phyloP scores from a whole-genome alignment of 1,140 invertebrate genomes.

The Scaptomyza graminum region DNA sequence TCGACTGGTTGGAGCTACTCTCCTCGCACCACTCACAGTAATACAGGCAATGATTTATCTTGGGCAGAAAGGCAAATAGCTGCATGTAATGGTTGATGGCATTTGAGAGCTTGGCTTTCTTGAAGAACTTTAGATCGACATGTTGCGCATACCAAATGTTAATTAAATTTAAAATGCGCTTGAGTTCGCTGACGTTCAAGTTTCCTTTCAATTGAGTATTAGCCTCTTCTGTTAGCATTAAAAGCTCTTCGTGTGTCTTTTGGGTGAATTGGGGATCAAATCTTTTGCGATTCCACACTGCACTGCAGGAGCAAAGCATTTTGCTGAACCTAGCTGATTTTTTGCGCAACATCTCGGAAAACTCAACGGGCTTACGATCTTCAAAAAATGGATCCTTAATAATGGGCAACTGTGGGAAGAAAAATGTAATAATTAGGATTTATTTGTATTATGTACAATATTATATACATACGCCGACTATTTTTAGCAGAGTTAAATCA shows the following conservation, averaged over 20 bases:
- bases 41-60: conserved; percentile 26
- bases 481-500: conserved; percentile 26
- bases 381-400: conserved; percentile 37
- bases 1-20: conserved; percentile 2
- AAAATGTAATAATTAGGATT: background rate
- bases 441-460: background rate
- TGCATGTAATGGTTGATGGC: conserved; percentile 33
- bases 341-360: conserved; percentile 30
- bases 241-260: background rate
- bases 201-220: conserved; percentile 34
- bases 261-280: background rate
- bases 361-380: conserved; percentile 35
- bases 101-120: conserved; percentile 22
- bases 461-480: conserved; percentile 49
- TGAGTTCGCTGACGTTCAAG: conserved; percentile 44
- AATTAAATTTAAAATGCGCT: conserved; percentile 68
- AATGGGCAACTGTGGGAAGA: conserved; percentile 49
- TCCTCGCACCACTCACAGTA: conserved; percentile 58
- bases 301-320: conserved; percentile 19
- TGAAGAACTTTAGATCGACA: conserved; percentile 37
- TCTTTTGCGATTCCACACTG: conserved; percentile 41
- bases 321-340: conserved; percentile 36
- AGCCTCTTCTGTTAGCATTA: conserved; percentile 13
- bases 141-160: conserved; percentile 48
- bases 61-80: conserved; percentile 61